phyloP scores from a whole-genome alignment of 2,113 vertebrate species.

The Mobula hypostoma region DNA sequence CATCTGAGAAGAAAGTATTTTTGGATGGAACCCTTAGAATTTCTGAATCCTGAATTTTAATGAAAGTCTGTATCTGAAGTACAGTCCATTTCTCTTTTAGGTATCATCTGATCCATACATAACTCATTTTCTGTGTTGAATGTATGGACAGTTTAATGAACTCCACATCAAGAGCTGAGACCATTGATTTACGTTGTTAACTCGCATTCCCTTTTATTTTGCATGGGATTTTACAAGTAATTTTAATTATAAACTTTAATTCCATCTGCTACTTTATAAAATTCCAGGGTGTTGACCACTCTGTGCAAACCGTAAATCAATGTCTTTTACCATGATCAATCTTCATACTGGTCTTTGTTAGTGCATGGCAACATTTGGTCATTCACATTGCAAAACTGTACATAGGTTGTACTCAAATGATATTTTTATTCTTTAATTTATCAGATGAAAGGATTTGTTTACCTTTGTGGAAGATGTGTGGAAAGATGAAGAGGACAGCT shows the following conservation, averaged over 20 bases:
- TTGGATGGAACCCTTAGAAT: background rate
- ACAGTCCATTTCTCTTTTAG: slow-evolving; percentile 16
- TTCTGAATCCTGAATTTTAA: slow-evolving; percentile 15
- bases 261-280: background rate
- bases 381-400: background rate
- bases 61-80: background rate
- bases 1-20: background rate
- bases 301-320: background rate
- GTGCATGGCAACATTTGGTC: background rate
- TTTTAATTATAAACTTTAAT: background rate
- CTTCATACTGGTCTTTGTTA: background rate
- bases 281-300: background rate
- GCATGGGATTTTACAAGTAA: background rate
- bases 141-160: slow-evolving; percentile 18
- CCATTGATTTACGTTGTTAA: background rate
- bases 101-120: background rate
- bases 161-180: background rate
- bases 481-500: background rate
- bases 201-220: background rate
- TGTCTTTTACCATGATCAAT: background rate
- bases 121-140: background rate
- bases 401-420: background rate
- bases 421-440: background rate
- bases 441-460: slow-evolving; percentile 19
- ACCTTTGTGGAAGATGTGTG: background rate